Evolutionary conservation across 2,888 invertebrate species (phyloP), one percentile per base, ranked within the genome.

Genomic region (Helicoverpa assulta): DNA sequence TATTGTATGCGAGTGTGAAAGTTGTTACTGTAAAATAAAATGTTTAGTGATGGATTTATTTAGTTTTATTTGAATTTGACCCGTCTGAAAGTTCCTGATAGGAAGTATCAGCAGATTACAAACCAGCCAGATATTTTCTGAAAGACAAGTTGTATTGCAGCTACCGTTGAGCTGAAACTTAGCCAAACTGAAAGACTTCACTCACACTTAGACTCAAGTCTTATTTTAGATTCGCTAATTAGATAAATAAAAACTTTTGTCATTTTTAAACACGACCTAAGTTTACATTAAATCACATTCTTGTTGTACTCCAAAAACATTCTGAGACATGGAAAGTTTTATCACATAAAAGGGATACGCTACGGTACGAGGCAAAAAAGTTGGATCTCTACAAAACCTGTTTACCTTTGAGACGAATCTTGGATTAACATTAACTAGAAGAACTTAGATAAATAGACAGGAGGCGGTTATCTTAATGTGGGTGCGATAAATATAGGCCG

Each of bases 11-110:
- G 88, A 88, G 83, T 88, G 93, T 87, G 88, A 90, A 89, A 90
- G 87, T 87, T 90, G 90, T 92, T 91, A 88, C 85, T 91, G 88
- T 91, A 88, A 89, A 94, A 94, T 92, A 92, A 94, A 93, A 86
- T 91, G 90, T 93, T 91, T 90, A 90, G 87, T 89, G 86, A 89
- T 81, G 70, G 67, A 80, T 43, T 61, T 18, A 8, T 26, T 37
- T 75, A 7, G 76, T 78, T 79, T 78, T 53, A 74, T 65, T 76
- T 2, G n/a, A 57, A 14, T 18, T 8, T 52, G 7, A 51, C 19
- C 29, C 33, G 8, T 10, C 33, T 33, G 33, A 8, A 10, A 33
- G 33, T 33, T 33, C 10, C 33, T 33, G 6, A 33, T 8, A 26
- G 26, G 26, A 26, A 26, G 26, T 26, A 26, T 26, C 26, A 26